phyloP scores from a whole-genome alignment of 2,888 invertebrate species.

The Drosophila nigricruria region DNA sequence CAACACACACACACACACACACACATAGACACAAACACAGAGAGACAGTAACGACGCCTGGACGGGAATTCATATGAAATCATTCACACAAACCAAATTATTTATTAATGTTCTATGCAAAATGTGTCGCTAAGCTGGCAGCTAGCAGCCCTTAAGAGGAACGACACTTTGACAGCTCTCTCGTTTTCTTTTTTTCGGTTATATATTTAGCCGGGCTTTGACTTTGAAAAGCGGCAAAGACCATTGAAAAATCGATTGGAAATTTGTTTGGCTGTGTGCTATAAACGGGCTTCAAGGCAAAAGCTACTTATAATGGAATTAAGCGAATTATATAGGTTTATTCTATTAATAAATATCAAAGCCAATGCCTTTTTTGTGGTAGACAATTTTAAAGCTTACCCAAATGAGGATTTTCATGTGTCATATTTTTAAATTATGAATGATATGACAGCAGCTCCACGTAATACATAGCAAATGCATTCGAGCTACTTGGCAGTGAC shows the following conservation, averaged over 20 bases:
- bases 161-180: slow-evolving; percentile 56
- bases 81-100: slow-evolving; percentile 77
- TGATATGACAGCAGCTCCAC: slow-evolving; percentile 18
- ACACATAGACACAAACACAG: no score
- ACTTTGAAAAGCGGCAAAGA: slow-evolving; percentile 26
- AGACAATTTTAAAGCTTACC: neutral
- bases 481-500: slow-evolving; percentile 18
- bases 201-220: slow-evolving; percentile 14
- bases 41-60: slow-evolving; percentile 30
- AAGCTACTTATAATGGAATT: slow-evolving; percentile 13
- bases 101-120: slow-evolving; percentile 74
- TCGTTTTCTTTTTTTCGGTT: neutral
- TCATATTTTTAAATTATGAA: slow-evolving; percentile 17
- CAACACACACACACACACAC: slow-evolving; percentile 32
- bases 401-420: neutral
- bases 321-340: neutral
- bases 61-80: slow-evolving; percentile 69
- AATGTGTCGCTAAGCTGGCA: slow-evolving; percentile 38
- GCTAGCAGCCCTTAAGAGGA: slow-evolving; percentile 25
- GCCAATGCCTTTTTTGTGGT: neutral
- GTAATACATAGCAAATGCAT: slow-evolving; percentile 24
- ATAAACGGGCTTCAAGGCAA: slow-evolving; percentile 7
- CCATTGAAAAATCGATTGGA: slow-evolving; percentile 49
- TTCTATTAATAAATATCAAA: slow-evolving; percentile 25
- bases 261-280: slow-evolving; percentile 30